Conservation (phyloP, 1,140 invertebrate genomes). For the Acyrthosiphon pisum region DNA sequence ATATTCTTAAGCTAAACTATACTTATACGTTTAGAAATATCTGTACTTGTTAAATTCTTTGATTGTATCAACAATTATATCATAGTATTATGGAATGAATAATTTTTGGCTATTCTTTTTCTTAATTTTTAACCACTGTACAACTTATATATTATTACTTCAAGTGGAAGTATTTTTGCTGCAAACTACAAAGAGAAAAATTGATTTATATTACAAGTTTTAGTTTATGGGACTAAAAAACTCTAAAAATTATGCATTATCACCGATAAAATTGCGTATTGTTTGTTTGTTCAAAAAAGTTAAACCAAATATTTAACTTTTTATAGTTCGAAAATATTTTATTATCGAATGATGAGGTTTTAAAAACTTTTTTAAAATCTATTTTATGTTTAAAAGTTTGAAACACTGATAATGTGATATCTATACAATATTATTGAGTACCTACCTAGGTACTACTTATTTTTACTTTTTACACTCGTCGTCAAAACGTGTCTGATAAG, state of each 20-base stretch:
- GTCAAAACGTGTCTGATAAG: background rate
- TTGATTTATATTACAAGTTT: background rate
- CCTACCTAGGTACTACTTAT: background rate
- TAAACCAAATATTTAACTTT: background rate
- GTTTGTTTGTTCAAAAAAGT: background rate
- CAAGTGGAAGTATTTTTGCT: background rate
- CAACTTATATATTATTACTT: background rate
- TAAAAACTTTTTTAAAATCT: constrained; percentile 3
- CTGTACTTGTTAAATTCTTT: background rate
- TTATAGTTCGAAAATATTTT: background rate
- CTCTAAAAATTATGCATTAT: background rate
- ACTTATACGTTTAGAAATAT: no score
- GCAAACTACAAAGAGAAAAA: background rate
- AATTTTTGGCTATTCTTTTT: background rate
- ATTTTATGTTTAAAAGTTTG: background rate
- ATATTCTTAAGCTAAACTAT: no score
- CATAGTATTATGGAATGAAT: background rate
- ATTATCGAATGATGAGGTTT: background rate
- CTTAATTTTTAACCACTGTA: no score
- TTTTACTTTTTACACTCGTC: background rate
- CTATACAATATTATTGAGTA: background rate
- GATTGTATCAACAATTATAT: background rate
- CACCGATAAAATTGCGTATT: background rate
- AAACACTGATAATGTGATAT: background rate
- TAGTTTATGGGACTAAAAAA: background rate